Conservation (phyloP, 30 jellyfish, hydroid and myxozoan species). For the Calvadosia cruxmelitensis region DNA sequence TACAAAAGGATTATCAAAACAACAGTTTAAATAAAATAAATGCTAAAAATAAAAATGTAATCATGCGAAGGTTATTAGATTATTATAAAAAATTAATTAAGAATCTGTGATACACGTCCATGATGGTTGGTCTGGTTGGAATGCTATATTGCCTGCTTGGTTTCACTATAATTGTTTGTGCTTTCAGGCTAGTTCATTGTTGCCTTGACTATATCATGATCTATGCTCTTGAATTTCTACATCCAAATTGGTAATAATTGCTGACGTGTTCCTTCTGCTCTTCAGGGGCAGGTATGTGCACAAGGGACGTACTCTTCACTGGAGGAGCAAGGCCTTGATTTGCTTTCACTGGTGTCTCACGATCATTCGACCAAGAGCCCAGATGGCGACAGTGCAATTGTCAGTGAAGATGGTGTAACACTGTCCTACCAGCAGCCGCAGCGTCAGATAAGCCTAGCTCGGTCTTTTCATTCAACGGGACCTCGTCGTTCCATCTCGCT, state of each 20-base stretch:
- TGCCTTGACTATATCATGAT: neutral
- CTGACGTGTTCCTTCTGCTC: neutral
- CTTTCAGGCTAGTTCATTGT: too few relatives aligned
- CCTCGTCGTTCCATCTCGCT: neutral
- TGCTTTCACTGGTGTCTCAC: neutral
- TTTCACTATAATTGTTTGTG: too few relatives aligned
- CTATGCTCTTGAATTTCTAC: neutral
- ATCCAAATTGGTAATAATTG: neutral
- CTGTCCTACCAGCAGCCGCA: neutral
- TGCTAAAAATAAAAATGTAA: too few relatives aligned
- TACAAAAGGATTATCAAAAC: too few relatives aligned
- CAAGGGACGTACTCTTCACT: neutral
- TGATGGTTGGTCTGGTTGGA: too few relatives aligned
- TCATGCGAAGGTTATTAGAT: too few relatives aligned
- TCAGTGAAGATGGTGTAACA: neutral
- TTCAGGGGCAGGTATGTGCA: neutral
- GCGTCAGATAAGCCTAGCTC: neutral
- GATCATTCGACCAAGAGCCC: neutral
- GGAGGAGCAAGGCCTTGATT: neutral
- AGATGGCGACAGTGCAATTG: constrained; percentile 1
- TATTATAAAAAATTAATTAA: too few relatives aligned
- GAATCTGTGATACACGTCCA: too few relatives aligned
- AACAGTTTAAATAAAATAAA: too few relatives aligned
- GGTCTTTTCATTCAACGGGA: neutral
- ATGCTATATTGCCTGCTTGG: too few relatives aligned